These are phyloP conservation scores for Ia io DNA, from an alignment of 2,113 vertebrate species.

Conservation along the genomic window DNA sequence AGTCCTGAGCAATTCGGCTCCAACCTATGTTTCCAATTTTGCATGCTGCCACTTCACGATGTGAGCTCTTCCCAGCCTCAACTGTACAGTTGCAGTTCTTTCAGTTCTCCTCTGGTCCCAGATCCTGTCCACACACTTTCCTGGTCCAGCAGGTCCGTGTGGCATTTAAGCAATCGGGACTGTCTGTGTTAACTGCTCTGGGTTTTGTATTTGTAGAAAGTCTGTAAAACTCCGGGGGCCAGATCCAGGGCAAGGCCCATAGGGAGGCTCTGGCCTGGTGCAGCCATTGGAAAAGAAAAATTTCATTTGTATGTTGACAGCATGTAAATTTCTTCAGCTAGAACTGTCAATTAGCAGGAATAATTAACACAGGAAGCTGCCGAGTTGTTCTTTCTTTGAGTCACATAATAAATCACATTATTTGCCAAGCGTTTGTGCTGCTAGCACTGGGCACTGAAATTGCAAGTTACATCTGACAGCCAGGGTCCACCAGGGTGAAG, in stretches of 20 bases:
- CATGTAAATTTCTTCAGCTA: not conserved
- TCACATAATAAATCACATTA: not conserved
- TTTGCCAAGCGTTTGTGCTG: not conserved
- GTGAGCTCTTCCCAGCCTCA: not conserved
- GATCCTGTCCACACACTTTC: not conserved
- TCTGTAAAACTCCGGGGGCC: not conserved
- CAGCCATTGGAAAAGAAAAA: not conserved
- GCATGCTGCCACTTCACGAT: fast-evolving
- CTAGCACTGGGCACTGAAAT: not conserved
- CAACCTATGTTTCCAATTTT: not conserved
- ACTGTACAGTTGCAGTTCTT: not conserved
- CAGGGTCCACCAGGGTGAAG: not conserved
- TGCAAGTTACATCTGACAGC: not conserved
- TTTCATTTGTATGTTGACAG: not conserved
- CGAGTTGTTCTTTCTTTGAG: not conserved
- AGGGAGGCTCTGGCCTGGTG: not conserved
- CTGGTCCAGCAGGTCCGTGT: not conserved
- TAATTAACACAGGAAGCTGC: not conserved
- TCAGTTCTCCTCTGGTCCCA: not conserved
- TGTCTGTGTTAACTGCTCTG: not conserved
- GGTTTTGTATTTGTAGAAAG: not conserved
- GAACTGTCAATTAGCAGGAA: constrained; percentile 11
- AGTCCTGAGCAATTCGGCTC: not conserved
- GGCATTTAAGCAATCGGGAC: not conserved
- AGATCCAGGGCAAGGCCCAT: not conserved